Evolutionary conservation across 2,888 invertebrate species (phyloP).

Genomic region (Cosmia pyralina): DNA sequence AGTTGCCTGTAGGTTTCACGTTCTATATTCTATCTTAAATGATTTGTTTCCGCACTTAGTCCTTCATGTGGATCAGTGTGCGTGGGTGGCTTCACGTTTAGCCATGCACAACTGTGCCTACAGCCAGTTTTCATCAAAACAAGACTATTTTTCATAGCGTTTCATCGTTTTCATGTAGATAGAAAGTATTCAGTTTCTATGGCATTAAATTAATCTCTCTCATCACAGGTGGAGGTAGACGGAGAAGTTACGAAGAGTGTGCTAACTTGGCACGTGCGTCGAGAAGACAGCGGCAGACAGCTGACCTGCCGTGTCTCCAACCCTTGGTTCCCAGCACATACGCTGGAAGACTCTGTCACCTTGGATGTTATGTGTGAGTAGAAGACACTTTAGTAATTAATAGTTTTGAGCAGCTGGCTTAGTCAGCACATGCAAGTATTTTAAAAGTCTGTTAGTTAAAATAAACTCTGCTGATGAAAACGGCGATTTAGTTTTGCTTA

Average conservation of each 20-base stretch:
- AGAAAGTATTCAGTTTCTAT: neutral
- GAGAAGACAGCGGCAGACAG: slow-evolving; percentile 95
- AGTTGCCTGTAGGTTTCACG: no score
- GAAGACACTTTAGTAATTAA: neutral
- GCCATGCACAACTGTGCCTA: neutral
- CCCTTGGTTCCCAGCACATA: slow-evolving; percentile 95
- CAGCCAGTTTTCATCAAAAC: neutral
- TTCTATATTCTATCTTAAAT: no score
- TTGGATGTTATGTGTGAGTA: slow-evolving; percentile 96
- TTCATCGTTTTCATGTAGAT: no score
- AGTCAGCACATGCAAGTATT: no score
- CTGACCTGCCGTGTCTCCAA: slow-evolving; percentile 96
- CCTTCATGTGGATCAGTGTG: no score
- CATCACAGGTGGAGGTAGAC: slow-evolving; percentile 90
- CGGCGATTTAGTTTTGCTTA: no score
- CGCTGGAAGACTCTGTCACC: slow-evolving; percentile 93
- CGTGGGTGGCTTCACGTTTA: no score
- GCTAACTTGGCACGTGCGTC: slow-evolving; percentile 93
- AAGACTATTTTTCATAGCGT: neutral
- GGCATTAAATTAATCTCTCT: neutral
- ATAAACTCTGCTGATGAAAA: neutral
- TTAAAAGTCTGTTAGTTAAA: no score
- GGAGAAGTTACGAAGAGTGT: slow-evolving; percentile 93
- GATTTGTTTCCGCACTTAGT: no score
- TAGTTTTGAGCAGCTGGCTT: neutral